These are phyloP conservation scores for Bettongia penicillata DNA, from an alignment of 2,113 vertebrate genomes.

Conservation along the genomic window DNA sequence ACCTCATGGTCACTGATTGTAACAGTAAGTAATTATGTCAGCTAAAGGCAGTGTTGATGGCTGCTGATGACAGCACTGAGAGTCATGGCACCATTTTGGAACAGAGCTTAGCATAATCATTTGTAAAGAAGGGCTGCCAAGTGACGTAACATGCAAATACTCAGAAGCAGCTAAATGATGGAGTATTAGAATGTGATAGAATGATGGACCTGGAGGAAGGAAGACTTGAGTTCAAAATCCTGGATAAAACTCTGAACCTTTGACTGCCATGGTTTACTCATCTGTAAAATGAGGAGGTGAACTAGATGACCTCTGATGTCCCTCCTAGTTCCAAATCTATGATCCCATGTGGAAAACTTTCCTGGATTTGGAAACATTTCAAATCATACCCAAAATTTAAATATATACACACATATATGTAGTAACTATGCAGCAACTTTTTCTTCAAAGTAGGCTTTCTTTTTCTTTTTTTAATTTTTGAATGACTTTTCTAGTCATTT, in stretches of 20 bases:
- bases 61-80: constrained; percentile 80
- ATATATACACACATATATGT: background rate
- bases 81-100: constrained; percentile 80
- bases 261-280: background rate
- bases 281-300: background rate
- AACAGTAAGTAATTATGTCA: constrained; percentile 84
- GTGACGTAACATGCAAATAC: constrained; percentile 33
- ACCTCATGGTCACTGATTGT: constrained; percentile 84
- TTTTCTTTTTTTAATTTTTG: background rate
- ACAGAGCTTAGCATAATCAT: constrained; percentile 76
- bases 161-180: background rate
- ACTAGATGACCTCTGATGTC: background rate
- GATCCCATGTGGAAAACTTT: background rate
- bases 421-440: background rate
- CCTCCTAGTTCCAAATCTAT: too few relatives aligned
- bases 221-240: background rate
- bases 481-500: background rate
- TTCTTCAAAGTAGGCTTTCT: background rate
- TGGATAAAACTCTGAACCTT: background rate
- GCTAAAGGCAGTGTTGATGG: constrained; percentile 83
- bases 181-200: background rate
- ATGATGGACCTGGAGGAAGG: background rate
- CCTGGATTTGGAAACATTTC: background rate
- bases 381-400: background rate
- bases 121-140: constrained; percentile 72